Base-by-base conservation (phyloP, 2,113 vertebrate genomes). In the Hyla sarda region DNA sequence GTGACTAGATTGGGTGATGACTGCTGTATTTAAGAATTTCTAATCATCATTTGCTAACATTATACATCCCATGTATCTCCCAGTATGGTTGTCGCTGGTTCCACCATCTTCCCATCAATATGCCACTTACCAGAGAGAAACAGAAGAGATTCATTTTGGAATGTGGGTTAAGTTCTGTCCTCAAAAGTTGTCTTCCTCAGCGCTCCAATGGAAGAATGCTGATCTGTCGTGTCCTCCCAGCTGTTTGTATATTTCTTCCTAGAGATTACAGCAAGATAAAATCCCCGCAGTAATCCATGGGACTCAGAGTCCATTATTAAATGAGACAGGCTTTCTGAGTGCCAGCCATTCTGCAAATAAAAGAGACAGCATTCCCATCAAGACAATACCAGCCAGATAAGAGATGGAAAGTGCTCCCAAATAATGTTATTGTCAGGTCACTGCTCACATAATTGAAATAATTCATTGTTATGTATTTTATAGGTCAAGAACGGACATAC, bases 101-200 rank as follows among this genome's bases (percentile, higher is more conserved):
- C n/a, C 25, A 28, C 25, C 48, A 28, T 7, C 21, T 16, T 41
- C 7, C 13, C 45, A n/a, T 25, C 1, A 81, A 47, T 65, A 56
- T 62, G 56, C 23, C 56, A 93, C 97, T 97, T 95, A 98, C 97
- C 97, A 97, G 90, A 0, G 96, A 96, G 93, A 99, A 97, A 92
- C 97, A 99, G 94, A 99, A 98, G 86, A 99, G 95, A 91, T 97
- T 98, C 97, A 98, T 98, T 89, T 89, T 91, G 91, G 50, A 85
- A 47, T 73, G 17, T 71, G 72, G 78, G 77, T 88, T 60, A 45
- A n/a, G 45, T 88, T 65, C 81, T 54, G 85, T 89, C 67, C 87
- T 62, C 74, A 65, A 87, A 86, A 86, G 78, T 85, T 87, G 82
- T 81, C 87, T 91, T 93, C 78, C 84, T 81, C 56, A 80, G 83